These are phyloP conservation scores for Larimichthys crocea DNA, from an alignment of 2,113 vertebrate genomes.

Conservation along the genomic window DNA sequence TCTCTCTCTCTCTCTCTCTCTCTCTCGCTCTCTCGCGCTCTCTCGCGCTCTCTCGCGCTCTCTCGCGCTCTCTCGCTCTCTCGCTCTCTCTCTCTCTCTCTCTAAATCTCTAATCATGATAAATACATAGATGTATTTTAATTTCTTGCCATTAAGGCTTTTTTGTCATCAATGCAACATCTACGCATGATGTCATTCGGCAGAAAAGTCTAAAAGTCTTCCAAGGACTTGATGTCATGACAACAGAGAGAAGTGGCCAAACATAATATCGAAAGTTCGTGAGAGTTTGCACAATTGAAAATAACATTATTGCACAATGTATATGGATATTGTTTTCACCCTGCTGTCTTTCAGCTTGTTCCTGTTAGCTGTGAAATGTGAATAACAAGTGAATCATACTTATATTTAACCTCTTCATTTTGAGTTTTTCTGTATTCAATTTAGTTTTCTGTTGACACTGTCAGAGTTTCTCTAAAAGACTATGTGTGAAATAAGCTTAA, in stretches of 20 bases:
- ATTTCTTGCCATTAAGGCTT: neutral
- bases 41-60: no score
- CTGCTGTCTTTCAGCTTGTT: neutral
- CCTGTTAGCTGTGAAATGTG: neutral
- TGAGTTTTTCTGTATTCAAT: neutral
- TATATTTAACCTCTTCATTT: neutral
- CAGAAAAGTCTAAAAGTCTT: neutral
- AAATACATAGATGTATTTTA: neutral
- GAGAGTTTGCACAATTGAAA: neutral
- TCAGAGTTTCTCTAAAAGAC: neutral
- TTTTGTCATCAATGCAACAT: neutral
- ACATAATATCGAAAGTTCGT: neutral
- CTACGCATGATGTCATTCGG: neutral
- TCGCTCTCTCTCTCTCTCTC: no score
- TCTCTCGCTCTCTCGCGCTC: no score
- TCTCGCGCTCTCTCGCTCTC: no score
- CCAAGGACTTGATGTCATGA: conserved; percentile 26
- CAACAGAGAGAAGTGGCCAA: conserved; percentile 20
- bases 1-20: no score
- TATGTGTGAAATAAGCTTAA: neutral
- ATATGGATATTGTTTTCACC: neutral
- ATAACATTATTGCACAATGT: neutral
- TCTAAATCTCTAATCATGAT: neutral
- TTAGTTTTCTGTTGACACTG: neutral
- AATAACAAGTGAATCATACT: neutral